Evolutionary conservation across 2,888 invertebrate genomes (phyloP), one percentile per base, ranked within the genome.

Genomic region (Oligia strigilis): DNA sequence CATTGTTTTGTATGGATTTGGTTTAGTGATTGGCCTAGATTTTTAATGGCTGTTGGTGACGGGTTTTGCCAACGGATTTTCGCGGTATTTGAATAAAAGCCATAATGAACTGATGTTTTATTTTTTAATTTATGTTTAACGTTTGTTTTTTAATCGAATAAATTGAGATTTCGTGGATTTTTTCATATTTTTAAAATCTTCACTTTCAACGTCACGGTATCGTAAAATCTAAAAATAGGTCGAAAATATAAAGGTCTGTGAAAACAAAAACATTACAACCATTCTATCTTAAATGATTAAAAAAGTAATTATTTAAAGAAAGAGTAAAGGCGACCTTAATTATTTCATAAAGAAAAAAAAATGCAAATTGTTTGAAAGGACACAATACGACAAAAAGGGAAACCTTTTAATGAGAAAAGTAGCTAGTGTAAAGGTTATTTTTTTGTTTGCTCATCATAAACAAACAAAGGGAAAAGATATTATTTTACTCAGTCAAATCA

Each of bases 1-100:
- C 74, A 89, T 89, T 89, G 91, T 90, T 89, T 86, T 84, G 84
- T 60, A 83, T 88, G 73, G 73, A 89, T 81, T 79, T 80, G 67
- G 87, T 81, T 78, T 87, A 80, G 74, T 60, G 76, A 75, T 82
- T 86, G 84, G 52, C 86, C 88, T 86, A 89, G 88, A 62, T 88
- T 75, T 82, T 84, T 78, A 65, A 67, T 58, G 19, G 29, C 0
- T 75, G 17, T 78, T 60, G 62, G n/a, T 77, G 85, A 85, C 43
- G 36, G 71, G 66, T 52, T 85, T 88, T 75, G 69, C 13, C 64
- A 5, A 65, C 72, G 43, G 36, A 73, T 87, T 80, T 73, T 67
- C 43, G 60, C 19, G 65, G 74, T 46, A 85, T 67, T 72, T 62
- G 19, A 49, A 67, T 62, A 14, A 49, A 14, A 14, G 29, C 17